Percentiles rank a stretch among this genome's conserved stretches.
Evolutionary conservation across 1,140 invertebrate genomes (phyloP).

Genomic region (Ceratina australensis): DNA sequence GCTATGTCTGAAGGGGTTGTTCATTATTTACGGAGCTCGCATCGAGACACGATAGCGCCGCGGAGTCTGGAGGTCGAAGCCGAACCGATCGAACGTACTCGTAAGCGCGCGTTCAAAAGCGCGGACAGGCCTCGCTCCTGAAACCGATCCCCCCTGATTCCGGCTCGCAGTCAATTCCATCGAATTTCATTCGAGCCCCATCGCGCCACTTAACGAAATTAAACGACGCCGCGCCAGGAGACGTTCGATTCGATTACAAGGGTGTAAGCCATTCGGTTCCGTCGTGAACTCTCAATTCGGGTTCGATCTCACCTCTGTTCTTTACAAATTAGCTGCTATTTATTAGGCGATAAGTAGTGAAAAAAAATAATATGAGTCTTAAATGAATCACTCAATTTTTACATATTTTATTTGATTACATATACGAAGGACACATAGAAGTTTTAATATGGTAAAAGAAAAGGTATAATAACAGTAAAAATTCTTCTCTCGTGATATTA

Average conservation of each 20-base stretch:
- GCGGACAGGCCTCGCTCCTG: not conserved
- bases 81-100: conserved; percentile 44
- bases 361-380: no score
- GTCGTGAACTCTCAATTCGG: not conserved
- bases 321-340: not conserved
- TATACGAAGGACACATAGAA: no score
- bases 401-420: no score
- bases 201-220: not conserved
- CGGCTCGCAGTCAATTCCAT: conserved; percentile 2
- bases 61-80: conserved; percentile 52
- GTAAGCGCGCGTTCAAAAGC: not conserved
- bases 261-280: not conserved
- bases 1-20: not conserved
- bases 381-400: no score
- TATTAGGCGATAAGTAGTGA: not conserved
- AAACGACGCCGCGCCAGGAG: not conserved
- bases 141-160: conserved; percentile 16
- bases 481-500: no score
- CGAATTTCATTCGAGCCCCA: not conserved
- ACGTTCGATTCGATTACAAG: conserved; percentile 12
- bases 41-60: conserved; percentile 43
- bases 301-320: not conserved
- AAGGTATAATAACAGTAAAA: no score
- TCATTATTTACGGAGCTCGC: conserved; percentile 27
- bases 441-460: no score